Percentiles rank a stretch among this genome's conserved stretches.
Evolutionary conservation across 2,797 vertebrate genomes (phyloP).

Genomic region (Hylomyscus alleni): DNA sequence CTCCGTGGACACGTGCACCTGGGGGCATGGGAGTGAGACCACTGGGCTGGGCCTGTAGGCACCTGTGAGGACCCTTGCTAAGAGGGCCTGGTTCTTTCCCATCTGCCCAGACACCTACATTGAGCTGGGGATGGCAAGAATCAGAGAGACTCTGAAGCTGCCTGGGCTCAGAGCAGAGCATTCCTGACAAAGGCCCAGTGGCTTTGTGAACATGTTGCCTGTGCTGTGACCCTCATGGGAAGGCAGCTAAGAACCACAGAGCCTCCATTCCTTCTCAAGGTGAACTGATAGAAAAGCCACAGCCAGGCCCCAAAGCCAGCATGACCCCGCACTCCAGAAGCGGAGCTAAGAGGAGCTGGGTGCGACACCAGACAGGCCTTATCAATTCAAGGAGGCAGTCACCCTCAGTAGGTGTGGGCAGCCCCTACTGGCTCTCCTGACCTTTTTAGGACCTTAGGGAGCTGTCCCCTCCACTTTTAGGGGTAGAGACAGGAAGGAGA

Average conservation of each 20-base stretch:
- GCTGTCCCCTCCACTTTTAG: too few species aligned
- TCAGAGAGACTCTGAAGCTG: neutral
- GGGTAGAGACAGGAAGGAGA: neutral
- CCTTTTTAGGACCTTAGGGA: neutral
- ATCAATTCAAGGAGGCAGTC: too few species aligned
- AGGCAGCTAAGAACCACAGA: neutral
- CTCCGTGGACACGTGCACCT: rapidly evolving
- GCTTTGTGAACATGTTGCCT: neutral
- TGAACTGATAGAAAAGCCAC: too few species aligned
- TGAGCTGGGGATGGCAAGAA: neutral
- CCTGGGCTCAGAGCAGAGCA: neutral
- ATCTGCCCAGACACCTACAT: neutral
- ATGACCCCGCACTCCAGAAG: neutral
- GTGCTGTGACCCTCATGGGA: neutral
- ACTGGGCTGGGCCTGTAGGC: neutral
- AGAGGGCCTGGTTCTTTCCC: neutral
- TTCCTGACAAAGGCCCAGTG: neutral
- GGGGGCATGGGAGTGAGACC: neutral
- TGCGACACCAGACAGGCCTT: rapidly evolving
- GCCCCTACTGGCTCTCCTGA: neutral
- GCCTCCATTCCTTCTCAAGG: neutral
- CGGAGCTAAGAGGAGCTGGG: rapidly evolving
- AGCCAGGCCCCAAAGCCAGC: neutral
- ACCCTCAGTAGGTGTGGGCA: neutral
- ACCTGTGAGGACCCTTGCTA: neutral